Evolutionary conservation across 2,888 invertebrate species (phyloP).

Genomic region (Lycaena phlaeas): DNA sequence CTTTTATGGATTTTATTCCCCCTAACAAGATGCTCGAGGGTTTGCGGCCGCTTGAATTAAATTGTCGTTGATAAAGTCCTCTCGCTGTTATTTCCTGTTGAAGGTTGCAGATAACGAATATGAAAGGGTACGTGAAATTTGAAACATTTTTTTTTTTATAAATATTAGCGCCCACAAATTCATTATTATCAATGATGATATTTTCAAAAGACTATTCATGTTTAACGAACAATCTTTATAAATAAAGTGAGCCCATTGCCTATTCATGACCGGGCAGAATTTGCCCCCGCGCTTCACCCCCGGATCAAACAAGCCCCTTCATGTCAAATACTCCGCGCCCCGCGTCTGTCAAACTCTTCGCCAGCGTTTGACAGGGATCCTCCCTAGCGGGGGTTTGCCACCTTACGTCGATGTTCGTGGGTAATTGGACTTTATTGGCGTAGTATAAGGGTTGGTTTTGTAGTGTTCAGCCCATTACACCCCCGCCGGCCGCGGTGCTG

Average conservation of each 20-base stretch:
- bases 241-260: constrained; percentile 72
- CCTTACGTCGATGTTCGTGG: constrained; percentile 29
- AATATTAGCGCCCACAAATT: background rate
- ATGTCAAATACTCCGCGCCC: constrained; percentile 73
- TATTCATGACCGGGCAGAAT: constrained; percentile 73
- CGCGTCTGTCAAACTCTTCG: constrained; percentile 74
- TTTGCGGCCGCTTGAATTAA: constrained; percentile 62
- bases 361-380: constrained; percentile 72
- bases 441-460: constrained; percentile 26
- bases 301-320: constrained; percentile 73
- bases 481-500: constrained; percentile 44
- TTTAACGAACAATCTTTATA: constrained; percentile 68
- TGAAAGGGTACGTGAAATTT: constrained; percentile 17
- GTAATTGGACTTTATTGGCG: constrained; percentile 24
- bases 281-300: constrained; percentile 55
- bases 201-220: constrained; percentile 51
- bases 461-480: constrained; percentile 20
- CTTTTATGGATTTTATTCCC: constrained; percentile 69
- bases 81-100: constrained; percentile 41
- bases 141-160: background rate
- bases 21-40: constrained; percentile 62
- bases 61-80: constrained; percentile 63
- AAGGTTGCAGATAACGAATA: constrained; percentile 26
- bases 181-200: constrained; percentile 22
- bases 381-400: constrained; percentile 65